A percentile compares a stretch with the other conserved stretches of the same genome.
phyloP scores from a whole-genome alignment of 2,797 vertebrate genomes.

The Typhlichthys eigenmanni region DNA sequence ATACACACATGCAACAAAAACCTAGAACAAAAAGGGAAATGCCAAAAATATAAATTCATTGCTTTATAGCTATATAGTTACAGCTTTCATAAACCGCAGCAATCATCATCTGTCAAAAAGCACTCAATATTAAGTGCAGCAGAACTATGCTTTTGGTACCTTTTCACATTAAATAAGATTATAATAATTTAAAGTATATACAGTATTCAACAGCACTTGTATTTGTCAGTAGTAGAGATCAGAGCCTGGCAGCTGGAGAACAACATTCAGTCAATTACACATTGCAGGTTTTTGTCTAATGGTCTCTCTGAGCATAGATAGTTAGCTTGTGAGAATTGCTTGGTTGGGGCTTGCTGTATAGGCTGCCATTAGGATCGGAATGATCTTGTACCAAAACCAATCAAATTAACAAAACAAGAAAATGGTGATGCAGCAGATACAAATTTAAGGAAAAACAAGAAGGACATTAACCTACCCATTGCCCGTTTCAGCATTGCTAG shows the following conservation, averaged over 20 bases:
- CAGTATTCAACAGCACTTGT: conserved; percentile 14
- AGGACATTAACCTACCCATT: too few relatives aligned
- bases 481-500: too few relatives aligned
- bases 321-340: conserved; percentile 29
- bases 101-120: conserved; percentile 21
- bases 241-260: conserved; percentile 34
- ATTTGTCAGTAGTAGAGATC: conserved; percentile 29
- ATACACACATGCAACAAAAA: not conserved
- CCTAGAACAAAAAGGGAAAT: conserved; percentile 10
- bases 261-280: conserved; percentile 41
- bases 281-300: conserved; percentile 16
- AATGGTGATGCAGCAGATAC: too few relatives aligned
- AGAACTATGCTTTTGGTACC: conserved; percentile 13
- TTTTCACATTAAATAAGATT: conserved; percentile 30
- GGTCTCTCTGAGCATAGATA: conserved; percentile 28
- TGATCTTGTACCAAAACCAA: too few relatives aligned
- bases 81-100: conserved; percentile 24
- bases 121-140: conserved; percentile 13
- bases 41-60: too few relatives aligned
- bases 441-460: too few relatives aligned
- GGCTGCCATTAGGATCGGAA: too few relatives aligned
- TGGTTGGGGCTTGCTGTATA: too few relatives aligned
- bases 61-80: conserved; percentile 24
- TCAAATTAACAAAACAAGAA: too few relatives aligned
- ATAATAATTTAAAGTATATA: conserved; percentile 5